A percentile compares a stretch with the other conserved stretches of the same genome.
These are phyloP conservation scores for Stichodactyla helianthus DNA, from an alignment of 64 coral and sea anemone species.

Conservation along the genomic window DNA sequence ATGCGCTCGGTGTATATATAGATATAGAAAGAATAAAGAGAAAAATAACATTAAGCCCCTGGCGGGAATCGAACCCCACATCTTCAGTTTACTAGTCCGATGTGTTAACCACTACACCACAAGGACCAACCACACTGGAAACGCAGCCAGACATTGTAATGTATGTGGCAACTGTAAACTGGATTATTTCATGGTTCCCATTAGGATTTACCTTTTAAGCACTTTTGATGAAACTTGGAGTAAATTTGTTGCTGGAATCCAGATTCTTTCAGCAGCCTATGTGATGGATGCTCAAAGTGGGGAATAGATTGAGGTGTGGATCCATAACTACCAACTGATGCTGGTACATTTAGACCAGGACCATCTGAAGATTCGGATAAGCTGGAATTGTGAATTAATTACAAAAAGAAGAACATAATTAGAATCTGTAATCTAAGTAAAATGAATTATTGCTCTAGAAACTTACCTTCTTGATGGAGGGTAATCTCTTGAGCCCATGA, in stretches of 20 bases:
- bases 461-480: conserved; percentile 63
- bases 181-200: too few relatives aligned
- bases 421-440: not conserved
- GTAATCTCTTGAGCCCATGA: conserved; percentile 81
- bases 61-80: too few relatives aligned
- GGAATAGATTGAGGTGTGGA: conserved; percentile 89
- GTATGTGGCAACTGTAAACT: too few relatives aligned
- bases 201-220: conserved; percentile 69
- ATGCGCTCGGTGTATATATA: too few relatives aligned
- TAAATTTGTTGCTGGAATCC: conserved; percentile 95
- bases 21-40: too few relatives aligned
- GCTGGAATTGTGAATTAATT: conserved; percentile 1
- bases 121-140: too few relatives aligned
- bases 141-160: too few relatives aligned
- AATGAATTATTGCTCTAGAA: not conserved
- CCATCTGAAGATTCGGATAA: conserved; percentile 21
- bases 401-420: not conserved
- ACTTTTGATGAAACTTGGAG: conserved; percentile 81
- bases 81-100: too few relatives aligned
- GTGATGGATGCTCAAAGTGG: conserved; percentile 97
- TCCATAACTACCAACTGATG: conserved; percentile 69
- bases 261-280: conserved; percentile 83
- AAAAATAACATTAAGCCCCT: too few relatives aligned
- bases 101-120: too few relatives aligned
- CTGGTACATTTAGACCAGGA: not conserved